These are phyloP conservation scores for Leptinotarsa haldemani DNA, from an alignment of 2,888 invertebrate species.

Conservation along the genomic window DNA sequence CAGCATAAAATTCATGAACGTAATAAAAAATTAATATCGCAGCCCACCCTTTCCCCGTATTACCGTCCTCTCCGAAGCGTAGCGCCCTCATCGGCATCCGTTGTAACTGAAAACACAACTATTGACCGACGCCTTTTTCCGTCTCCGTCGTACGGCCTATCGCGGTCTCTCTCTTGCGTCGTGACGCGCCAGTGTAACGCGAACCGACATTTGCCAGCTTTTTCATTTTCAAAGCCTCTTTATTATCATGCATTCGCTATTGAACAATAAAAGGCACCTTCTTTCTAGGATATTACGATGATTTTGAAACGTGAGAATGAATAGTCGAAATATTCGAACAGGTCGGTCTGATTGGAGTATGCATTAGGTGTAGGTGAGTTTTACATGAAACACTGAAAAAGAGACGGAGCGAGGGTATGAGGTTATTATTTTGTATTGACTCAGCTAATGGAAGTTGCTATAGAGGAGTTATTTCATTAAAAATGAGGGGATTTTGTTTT, in stretches of 20 bases:
- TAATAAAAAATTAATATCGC: too few relatives aligned
- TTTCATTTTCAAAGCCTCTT: constrained; percentile 46
- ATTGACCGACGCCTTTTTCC: constrained; percentile 56
- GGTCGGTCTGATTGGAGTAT: background rate
- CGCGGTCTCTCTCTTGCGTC: constrained; percentile 53
- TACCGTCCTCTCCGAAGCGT: constrained; percentile 44
- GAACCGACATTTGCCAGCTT: constrained; percentile 49
- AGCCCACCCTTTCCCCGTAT: background rate
- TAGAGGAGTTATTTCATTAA: too few relatives aligned
- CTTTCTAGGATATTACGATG: constrained; percentile 35
- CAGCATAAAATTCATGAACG: too few relatives aligned
- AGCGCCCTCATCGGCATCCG: constrained; percentile 54
- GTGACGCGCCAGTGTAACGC: constrained; percentile 48
- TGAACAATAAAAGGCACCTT: constrained; percentile 45
- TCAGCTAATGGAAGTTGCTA: too few relatives aligned
- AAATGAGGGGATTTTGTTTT: too few relatives aligned
- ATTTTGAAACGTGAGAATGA: constrained; percentile 31
- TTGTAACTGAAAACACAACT: constrained; percentile 51
- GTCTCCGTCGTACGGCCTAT: constrained; percentile 42
- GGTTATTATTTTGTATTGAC: too few relatives aligned
- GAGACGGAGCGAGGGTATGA: too few relatives aligned
- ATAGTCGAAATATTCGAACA: constrained; percentile 22
- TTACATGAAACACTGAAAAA: background rate
- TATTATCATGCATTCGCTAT: constrained; percentile 42
- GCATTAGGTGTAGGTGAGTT: constrained; percentile 12